Base-by-base conservation (phyloP, 1,140 invertebrate species). In the Tetramorium parvispinum region DNA sequence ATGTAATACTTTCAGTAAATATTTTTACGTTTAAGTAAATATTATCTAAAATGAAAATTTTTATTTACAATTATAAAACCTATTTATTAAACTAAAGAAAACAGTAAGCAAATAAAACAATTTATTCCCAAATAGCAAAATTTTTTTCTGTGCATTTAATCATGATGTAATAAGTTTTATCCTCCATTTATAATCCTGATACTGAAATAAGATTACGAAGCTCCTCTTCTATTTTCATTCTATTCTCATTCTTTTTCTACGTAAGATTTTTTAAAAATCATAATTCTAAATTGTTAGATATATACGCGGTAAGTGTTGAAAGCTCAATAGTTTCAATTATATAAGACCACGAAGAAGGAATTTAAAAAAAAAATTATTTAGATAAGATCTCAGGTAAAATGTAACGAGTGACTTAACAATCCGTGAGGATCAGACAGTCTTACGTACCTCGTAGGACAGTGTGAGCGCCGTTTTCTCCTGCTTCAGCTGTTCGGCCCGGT, bases 401-500 rank as follows among this genome's bases (percentile, higher is more conserved):
- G 24, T 5, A 53, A 27, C 18, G 21, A 73, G 11, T 55, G 55
- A 55, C 27, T 55, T 57, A 57, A 43, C 57, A 53, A 73, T 63
- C 16, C 21, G 4, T n/a, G 24, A 75, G 51, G 2, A 77, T 43
- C 27, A 49, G 7, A 40, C 16, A 16, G 0, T 18, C 43, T 73
- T 32, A 82, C 85, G 96, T 92, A 97, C 97, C 96, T 98, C 97
- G 94, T 97, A 97, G 65, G 97, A 97, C 85, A 97, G 95, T 81
- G 97, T 96, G 82, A 98, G 95, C 59, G 97, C 96, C 85, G 96
- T 96, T 93, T 97, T 97, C 94, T 98, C 97, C 93, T 98, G 97
- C 95, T 97, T 97, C 93, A 98, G 94, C 95, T 97, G 97, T 91
- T 98, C 97, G 87, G 97, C 97, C 90, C 97, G 96, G 90, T 96